These are phyloP conservation scores for Tapirus indicus DNA, from an alignment of 2,797 vertebrate species.

Conservation along the genomic window DNA sequence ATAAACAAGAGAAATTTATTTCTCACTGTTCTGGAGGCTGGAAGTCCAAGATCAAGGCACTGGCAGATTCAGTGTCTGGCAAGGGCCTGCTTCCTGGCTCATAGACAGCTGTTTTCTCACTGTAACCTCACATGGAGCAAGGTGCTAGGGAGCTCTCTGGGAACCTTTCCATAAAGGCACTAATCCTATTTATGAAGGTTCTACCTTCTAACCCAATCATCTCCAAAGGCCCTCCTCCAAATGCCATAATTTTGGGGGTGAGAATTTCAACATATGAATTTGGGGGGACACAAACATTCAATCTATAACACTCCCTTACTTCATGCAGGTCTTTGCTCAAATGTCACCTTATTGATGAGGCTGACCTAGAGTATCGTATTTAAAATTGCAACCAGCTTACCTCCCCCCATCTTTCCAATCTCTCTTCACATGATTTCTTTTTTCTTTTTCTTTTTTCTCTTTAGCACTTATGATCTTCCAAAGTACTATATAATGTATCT, in stretches of 20 bases:
- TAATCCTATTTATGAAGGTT: not conserved
- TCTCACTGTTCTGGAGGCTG: not conserved
- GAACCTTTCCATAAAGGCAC: not conserved
- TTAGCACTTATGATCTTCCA: not conserved
- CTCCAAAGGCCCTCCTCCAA: not conserved
- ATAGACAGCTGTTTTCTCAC: not conserved
- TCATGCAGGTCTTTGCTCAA: not conserved
- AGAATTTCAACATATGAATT: not conserved
- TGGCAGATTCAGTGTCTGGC: not conserved
- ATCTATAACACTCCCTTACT: not conserved
- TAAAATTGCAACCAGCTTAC: not conserved
- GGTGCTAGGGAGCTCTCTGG: not conserved
- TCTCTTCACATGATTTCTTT: not conserved
- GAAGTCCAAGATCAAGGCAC: not conserved
- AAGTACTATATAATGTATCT: not conserved
- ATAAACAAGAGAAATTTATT: not conserved
- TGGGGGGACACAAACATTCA: not conserved
- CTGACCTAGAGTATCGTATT: not conserved
- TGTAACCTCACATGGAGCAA: not conserved
- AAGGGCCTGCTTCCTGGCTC: not conserved
- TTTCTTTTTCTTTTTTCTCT: not conserved
- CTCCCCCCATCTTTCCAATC: not conserved
- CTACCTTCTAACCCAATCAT: not conserved
- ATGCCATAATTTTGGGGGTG: not conserved
- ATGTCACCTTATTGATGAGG: not conserved